phyloP scores from a whole-genome alignment of 1,140 invertebrate species.

The Heliothis virescens region DNA sequence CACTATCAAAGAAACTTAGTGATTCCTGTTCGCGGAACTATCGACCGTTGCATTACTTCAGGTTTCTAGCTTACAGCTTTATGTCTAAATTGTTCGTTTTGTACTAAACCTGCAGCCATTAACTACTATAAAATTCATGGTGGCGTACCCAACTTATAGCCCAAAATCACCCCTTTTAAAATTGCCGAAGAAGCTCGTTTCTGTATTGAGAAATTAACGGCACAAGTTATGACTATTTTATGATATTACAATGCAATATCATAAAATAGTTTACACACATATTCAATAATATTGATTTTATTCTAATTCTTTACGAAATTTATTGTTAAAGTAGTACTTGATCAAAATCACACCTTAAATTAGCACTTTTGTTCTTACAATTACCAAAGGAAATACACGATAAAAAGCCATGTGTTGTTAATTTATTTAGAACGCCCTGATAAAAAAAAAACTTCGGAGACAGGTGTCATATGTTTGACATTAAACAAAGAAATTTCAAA shows the following conservation, averaged over 20 bases:
- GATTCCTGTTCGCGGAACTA: conserved; percentile 52
- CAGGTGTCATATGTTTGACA: neutral
- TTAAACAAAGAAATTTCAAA: neutral
- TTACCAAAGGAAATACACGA: too few relatives aligned
- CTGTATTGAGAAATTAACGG: neutral
- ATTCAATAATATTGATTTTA: too few relatives aligned
- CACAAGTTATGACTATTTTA: too few relatives aligned
- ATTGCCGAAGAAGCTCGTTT: neutral
- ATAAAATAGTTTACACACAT: too few relatives aligned
- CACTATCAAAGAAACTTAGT: conserved; percentile 56
- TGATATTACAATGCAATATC: too few relatives aligned
- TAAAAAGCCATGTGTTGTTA: too few relatives aligned
- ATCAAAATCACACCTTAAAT: too few relatives aligned
- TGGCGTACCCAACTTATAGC: conserved; percentile 9
- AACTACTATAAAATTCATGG: conserved; percentile 42
- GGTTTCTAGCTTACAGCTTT: conserved; percentile 50
- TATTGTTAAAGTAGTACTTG: too few relatives aligned
- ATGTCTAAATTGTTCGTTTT: conserved; percentile 56
- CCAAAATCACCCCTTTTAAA: conserved; percentile 33
- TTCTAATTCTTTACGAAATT: too few relatives aligned
- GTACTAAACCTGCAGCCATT: conserved; percentile 21
- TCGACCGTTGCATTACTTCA: conserved; percentile 68
- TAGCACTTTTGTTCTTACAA: too few relatives aligned
- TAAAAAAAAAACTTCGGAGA: neutral
- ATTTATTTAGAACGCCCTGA: too few relatives aligned